phyloP scores from a whole-genome alignment of 2,797 vertebrate genomes.

The Periophthalmus magnuspinnatus region DNA sequence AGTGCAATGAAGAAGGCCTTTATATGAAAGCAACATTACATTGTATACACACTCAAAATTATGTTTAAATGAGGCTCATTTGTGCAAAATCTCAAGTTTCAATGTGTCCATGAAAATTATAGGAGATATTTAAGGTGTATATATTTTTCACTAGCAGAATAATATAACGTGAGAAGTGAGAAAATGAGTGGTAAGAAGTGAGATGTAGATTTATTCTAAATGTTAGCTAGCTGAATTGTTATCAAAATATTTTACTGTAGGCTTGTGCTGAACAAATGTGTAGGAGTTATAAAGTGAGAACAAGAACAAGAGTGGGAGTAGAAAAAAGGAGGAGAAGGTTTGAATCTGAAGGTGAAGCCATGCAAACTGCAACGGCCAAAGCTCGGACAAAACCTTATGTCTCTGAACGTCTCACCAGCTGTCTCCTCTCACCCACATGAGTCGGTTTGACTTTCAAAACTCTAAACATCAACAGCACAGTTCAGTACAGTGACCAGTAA shows the following conservation, averaged over 20 bases:
- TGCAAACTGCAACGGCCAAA: constrained; percentile 41
- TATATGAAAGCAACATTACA: too few species aligned
- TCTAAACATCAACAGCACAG: background rate
- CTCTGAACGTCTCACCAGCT: constrained; percentile 54
- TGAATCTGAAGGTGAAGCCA: constrained; percentile 60
- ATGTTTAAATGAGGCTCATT: too few species aligned
- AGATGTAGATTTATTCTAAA: background rate
- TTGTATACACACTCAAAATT: too few species aligned
- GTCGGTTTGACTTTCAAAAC: background rate
- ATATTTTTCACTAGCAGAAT: too few species aligned
- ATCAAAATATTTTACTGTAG: background rate
- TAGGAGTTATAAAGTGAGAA: background rate
- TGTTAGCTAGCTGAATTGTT: background rate
- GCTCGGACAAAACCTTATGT: constrained; percentile 40
- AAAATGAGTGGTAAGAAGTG: background rate
- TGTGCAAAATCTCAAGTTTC: too few species aligned
- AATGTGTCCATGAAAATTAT: too few species aligned
- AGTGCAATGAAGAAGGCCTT: too few species aligned
- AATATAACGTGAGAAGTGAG: too few species aligned
- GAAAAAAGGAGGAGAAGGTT: constrained; percentile 14
- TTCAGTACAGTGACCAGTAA: background rate
- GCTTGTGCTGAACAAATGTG: background rate
- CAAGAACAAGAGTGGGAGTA: background rate
- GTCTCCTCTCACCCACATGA: constrained; percentile 1
- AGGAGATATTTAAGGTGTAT: too few species aligned